Evolutionary conservation across 2,797 vertebrate genomes (phyloP), one percentile per base, ranked within the genome.

Genomic region (Telmatherina bonti): DNA sequence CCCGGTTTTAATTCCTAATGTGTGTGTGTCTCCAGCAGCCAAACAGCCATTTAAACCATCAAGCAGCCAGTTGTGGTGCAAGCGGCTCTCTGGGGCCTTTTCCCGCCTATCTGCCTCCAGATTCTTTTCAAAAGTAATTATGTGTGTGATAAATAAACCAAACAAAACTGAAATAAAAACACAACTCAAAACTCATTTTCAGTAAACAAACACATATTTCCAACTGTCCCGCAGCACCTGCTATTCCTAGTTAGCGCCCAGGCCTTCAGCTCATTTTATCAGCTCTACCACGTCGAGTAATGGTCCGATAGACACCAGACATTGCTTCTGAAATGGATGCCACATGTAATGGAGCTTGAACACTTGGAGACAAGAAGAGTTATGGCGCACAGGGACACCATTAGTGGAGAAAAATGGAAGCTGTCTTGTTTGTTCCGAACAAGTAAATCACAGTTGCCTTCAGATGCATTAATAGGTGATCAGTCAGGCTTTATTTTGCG

Each of bases 371-470:
- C 85, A 84, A 70, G 84, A 85, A 92, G 91, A 92, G 87, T 85
- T 92, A 90, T 88, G 83, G 77, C 26, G 13, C 33, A 58, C 80
- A 78, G 79, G 72, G 90, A 86, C 72, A 41, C 85, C 85, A 90
- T 92, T 92, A 93, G 89, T 49, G 58, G 83, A 92, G 91, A 92
- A 87, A 93, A 93, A 93, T 91, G 88, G 85, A 84, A 77, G 85
- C 89, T 92, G 91, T 91, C 91, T 79, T 69, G 80, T 89, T 84
- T 88, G 79, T 82, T 72, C 68, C 70, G 75, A 91, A 91, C 79
- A 81, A 91, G 87, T 91, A 91, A 91, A 93, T 93, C 89, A 91
- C 70, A 75, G 80, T 85, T 70, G 81, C 85, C 89, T 93, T 90
- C 84, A 67, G 74, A 69, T 76, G 38, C 82, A 82, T 91, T 92